Evolutionary conservation across 2,113 vertebrate species (phyloP), one percentile per base, ranked within the genome.

Genomic region (Nesogale talazaci): DNA sequence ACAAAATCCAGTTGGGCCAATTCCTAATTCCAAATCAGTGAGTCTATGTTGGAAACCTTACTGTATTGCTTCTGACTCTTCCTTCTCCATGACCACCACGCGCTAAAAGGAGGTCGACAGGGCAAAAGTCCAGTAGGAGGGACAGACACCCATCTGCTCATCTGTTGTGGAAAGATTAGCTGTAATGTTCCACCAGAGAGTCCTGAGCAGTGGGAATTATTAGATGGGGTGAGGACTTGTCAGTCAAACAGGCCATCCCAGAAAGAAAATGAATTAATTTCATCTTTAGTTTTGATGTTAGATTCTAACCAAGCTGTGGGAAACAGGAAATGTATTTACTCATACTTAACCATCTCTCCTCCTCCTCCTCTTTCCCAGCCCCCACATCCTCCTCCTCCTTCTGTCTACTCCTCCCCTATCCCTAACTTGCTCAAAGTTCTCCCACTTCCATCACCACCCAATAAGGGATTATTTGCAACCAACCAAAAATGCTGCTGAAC

Each of bases 201-300:
- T 22, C 34, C 2, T 8, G 29, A 3, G 15, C 19, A 38, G 22
- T 75, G 56, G 19, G 34, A 80, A 40, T 29, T 36, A 46, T 59
- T 0, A 88, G 65, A 40, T 31, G 67, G 65, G 34, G 2, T 36
- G 2, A 36, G 15, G 79, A 34, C 27, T 67, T 40, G 20, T 46
- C 52, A 57, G 61, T 59, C 31, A 92, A 79, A 61, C 1, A 23
- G 20, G 59, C 70, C 67, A 83, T 56, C 34, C n/a, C 61, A 84
- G 15, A 38, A 94, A 81, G n/a, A 93, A 94, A 78, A 85, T 29
- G 5, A 63, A 82, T 16, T 38, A 34, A 65, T 70, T 70, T 19
- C 36, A 40, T 83, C 42, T 90, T 85, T 52, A 40, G n/a, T 65
- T 69, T 42, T 46, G 38, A 69, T 15, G n/a, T n/a, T 16, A 79